Evolutionary conservation across 2,888 invertebrate species (phyloP), one percentile per base, ranked within the genome.

Genomic region (Nudaria mundana): DNA sequence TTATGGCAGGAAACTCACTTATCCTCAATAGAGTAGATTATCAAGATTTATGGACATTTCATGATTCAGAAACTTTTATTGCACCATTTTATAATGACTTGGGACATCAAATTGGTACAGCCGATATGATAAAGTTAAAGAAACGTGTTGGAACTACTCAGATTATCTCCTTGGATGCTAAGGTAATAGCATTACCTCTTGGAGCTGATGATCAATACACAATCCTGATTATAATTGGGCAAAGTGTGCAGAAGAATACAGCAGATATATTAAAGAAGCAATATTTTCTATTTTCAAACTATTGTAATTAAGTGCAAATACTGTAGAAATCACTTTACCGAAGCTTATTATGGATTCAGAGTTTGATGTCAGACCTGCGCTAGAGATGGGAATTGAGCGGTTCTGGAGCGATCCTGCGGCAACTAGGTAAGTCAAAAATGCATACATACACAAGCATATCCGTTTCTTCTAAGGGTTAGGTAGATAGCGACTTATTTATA

Each of bases 281-380:
- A 40, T 66, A 11, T 14, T 54, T 10, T 61, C 68, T 11, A 50
- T 59, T 14, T 50, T 67, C 22, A 52, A 54, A 6, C 36, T 40
- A 14, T 35, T 70, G 22, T 39, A 56, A 16, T 44, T 52, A 39
- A 72, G 61, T 47, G 11, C 46, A 20, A 37, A 60, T 5, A 66
- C 73, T 0, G 36, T 74, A 2, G 63, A 69, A 2, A 40, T 74
- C 1, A 61, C 56, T 1, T 47, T 74, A 7, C 74, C 74, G 1
- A 60, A 46, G 35, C 56, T 71, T 11, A 25, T 31, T 2, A 20
- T 71, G 30, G 45, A 54, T 0, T 55, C 65, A 0, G 66, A 66
- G 30, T 53, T 59, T 18, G 59, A 73, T 28, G 44, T 46, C 2
- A 58, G 48, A 14, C 41, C 36, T 0, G 30, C 55, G 2, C 35